A percentile compares a stretch with the other conserved stretches of the same genome.
Conservation (phyloP, 2,113 vertebrate genomes). For the Scomber scombrus region DNA sequence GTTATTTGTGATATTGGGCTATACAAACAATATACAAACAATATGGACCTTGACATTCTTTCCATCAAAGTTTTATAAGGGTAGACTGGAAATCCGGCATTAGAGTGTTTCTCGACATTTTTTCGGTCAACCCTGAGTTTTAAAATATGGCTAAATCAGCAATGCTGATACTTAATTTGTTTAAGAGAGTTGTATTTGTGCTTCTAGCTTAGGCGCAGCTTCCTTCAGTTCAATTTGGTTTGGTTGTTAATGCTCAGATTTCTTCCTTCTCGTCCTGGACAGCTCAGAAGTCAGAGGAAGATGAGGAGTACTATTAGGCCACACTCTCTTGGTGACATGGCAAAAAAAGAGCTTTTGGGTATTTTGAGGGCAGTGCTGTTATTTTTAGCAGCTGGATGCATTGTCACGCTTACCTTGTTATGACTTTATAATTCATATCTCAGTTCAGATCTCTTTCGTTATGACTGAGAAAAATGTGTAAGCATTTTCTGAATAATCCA, state of each 20-base stretch:
- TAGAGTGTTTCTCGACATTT: conserved; percentile 64
- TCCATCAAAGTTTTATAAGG: conserved; percentile 25
- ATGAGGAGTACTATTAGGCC: background rate
- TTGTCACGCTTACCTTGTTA: conserved; percentile 30
- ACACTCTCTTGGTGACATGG: conserved; percentile 19
- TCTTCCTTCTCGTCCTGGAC: conserved; percentile 3
- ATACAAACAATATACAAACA: no score
- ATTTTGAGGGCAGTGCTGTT: conserved; percentile 9
- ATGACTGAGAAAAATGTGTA: conserved; percentile 55
- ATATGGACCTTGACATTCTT: background rate
- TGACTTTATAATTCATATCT: conserved; percentile 46
- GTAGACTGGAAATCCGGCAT: conserved; percentile 58
- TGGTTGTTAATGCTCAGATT: conserved; percentile 34
- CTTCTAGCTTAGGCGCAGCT: conserved; percentile 50
- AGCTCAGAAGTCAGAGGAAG: no score
- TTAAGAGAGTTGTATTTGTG: conserved; percentile 46
- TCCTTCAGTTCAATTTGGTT: conserved; percentile 32
- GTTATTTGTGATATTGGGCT: no score
- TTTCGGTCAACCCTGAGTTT: conserved; percentile 56
- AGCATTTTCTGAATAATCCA: conserved; percentile 48
- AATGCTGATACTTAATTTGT: conserved; percentile 58
- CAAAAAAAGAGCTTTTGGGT: conserved; percentile 14
- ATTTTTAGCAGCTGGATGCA: conserved; percentile 22
- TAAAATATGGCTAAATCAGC: conserved; percentile 60
- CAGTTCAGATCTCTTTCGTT: conserved; percentile 43